These are phyloP conservation scores for Thunnus maccoyii DNA, from an alignment of 2,113 vertebrate species.

Conservation along the genomic window DNA sequence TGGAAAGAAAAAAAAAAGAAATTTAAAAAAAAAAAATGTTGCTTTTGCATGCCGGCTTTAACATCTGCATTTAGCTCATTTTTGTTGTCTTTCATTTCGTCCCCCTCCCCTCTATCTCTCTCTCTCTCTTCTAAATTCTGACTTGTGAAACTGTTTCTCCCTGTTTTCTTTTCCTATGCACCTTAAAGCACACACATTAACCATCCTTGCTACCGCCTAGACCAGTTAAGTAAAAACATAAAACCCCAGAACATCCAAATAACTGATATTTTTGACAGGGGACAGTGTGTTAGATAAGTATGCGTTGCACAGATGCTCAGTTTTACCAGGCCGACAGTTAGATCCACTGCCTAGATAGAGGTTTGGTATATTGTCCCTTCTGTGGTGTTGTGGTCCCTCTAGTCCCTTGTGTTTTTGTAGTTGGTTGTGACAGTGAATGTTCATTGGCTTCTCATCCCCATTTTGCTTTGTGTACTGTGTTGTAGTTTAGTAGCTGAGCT, in stretches of 20 bases:
- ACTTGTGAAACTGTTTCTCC: conserved; percentile 97
- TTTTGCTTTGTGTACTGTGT: conserved; percentile 78
- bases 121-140: conserved; percentile 93
- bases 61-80: conserved; percentile 94
- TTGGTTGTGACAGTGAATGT: conserved; percentile 77
- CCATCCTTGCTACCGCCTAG: conserved; percentile 99
- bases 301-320: conserved; percentile 20
- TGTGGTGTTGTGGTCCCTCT: conserved; percentile 73
- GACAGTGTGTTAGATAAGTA: conserved; percentile 38
- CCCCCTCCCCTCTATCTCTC: conserved; percentile 50
- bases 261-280: conserved; percentile 49
- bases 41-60: conserved; percentile 89
- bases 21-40: conserved; percentile 20
- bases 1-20: not conserved
- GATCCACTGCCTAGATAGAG: conserved; percentile 66
- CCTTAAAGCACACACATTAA: conserved; percentile 99
- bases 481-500: conserved; percentile 36
- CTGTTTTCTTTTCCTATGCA: conserved; percentile 93
- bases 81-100: conserved; percentile 76
- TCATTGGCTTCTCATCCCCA: conserved; percentile 80
- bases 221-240: conserved; percentile 98
- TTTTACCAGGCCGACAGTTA: conserved; percentile 36
- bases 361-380: conserved; percentile 60
- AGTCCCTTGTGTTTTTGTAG: conserved; percentile 78
- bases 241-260: conserved; percentile 71